These are phyloP conservation scores for Bradysia coprophila DNA, from an alignment of 1,140 invertebrate genomes.

Conservation along the genomic window DNA sequence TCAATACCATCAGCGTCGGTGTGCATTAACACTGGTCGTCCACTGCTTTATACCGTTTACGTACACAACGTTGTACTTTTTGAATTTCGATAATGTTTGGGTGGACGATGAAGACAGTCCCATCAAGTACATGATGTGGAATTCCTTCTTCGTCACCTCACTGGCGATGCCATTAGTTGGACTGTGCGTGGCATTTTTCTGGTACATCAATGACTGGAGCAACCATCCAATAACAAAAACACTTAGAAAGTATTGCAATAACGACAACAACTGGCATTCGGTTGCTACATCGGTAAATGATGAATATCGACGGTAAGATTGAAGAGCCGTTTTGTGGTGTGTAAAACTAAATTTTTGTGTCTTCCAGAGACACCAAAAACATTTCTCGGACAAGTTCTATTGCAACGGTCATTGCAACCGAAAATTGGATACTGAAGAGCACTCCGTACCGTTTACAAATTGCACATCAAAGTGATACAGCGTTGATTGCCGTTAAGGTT, in stretches of 20 bases:
- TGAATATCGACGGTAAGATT: constrained; percentile 37
- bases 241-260: constrained; percentile 40
- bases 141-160: constrained; percentile 18
- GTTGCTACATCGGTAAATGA: constrained; percentile 54
- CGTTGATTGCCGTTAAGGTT: constrained; percentile 46
- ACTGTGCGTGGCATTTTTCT: constrained; percentile 30
- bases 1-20: constrained; percentile 49
- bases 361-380: constrained; percentile 53
- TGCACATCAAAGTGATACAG: constrained; percentile 59
- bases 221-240: constrained; percentile 56
- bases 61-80: constrained; percentile 36
- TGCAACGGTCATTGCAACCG: constrained; percentile 53
- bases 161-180: constrained; percentile 22
- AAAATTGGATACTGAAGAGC: constrained; percentile 80
- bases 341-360: constrained; percentile 8
- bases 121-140: constrained; percentile 20
- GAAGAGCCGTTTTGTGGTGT: constrained; percentile 3
- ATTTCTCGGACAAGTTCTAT: constrained; percentile 46
- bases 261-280: constrained; percentile 32
- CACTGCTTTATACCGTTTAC: constrained; percentile 49
- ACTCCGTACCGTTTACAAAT: constrained; percentile 53
- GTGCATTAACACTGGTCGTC: constrained; percentile 38
- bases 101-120: constrained; percentile 9
- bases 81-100: constrained; percentile 27
- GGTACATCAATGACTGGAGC: constrained; percentile 45